Base-by-base conservation (phyloP, 2,113 vertebrate species). In the Zosterops japonicus region DNA sequence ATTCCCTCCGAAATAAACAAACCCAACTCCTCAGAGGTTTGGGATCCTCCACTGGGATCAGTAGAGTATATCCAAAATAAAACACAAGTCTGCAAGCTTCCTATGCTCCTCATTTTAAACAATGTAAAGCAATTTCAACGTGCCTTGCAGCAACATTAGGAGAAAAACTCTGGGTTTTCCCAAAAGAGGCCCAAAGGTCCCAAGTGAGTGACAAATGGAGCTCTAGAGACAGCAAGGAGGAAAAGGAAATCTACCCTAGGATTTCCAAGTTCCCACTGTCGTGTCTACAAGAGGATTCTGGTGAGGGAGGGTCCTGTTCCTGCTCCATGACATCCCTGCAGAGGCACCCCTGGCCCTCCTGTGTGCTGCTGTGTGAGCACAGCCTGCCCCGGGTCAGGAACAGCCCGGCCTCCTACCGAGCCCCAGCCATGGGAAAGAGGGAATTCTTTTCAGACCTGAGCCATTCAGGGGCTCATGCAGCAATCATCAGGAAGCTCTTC, bases 341-440 rank as follows among this genome's bases (percentile, higher is more conserved):
- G 76, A 49, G 47, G 4, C 21, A 21, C 39, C 39, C 39, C 39
- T 39, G 39, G 39, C 39, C 39, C 39, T 39, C 39, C 39, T 39
- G 39, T 39, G 39, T 12, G 39, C 39, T 39, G 39, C 2, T 7
- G 64, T 42, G 76, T 0, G 25, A 57, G 77, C 1, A 15, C 18
- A 77, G 20, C 19, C 41, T 28, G 21, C 50, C 20, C 1, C 3
- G 12, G 77, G 19, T 7, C 71, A 55, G 56, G 15, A 21, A 21
- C 25, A 70, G 31, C 61, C 65, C 2, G 11, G 53, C 63, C 72
- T 74, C 64, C 61, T 11, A 3, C 28, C 33, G 23, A 52, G 2
- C 39, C 7, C 0, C 2, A 74, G 36, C 2, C 0, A 33, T 25
- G 69, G 60, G 4, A 74, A 53, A 82, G 1, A 60, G 7, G 27